Conservation (phyloP, 1,140 invertebrate genomes). For the Limonius californicus region DNA sequence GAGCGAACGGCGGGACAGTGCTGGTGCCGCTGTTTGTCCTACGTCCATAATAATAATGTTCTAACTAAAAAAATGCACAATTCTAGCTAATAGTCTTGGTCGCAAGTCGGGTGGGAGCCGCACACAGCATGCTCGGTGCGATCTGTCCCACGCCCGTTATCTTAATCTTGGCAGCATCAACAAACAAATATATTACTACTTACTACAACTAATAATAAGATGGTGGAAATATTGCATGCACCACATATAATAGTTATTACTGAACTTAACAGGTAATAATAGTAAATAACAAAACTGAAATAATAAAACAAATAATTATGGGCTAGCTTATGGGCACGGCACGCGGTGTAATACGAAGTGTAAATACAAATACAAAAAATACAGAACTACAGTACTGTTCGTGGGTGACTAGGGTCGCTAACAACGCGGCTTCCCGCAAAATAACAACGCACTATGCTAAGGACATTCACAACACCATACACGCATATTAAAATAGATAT, state of each 20-base stretch:
- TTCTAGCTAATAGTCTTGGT: conserved; percentile 15
- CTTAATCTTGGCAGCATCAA: conserved; percentile 50
- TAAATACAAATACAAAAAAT: conserved; percentile 22
- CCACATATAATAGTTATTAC: conserved; percentile 26
- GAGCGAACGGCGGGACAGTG: not conserved
- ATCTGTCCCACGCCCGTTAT: conserved; percentile 34
- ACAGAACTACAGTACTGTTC: conserved; percentile 27
- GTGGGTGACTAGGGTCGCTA: conserved; percentile 47
- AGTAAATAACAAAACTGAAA: conserved; percentile 23
- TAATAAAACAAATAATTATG: conserved; percentile 14
- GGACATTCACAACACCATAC: conserved; percentile 48
- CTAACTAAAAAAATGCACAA: conserved; percentile 12
- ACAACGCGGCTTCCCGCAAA: conserved; percentile 47
- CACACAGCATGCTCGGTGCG: not conserved
- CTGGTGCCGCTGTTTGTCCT: not conserved
- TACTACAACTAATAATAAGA: conserved; percentile 45
- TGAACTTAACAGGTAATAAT: conserved; percentile 18
- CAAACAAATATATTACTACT: conserved; percentile 33
- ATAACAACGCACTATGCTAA: conserved; percentile 46
- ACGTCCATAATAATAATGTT: conserved; percentile 5
- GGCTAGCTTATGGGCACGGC: conserved; percentile 38
- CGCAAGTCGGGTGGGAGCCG: not conserved
- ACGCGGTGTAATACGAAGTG: conserved; percentile 32
- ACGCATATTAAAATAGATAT: conserved; percentile 48
- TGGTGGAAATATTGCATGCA: conserved; percentile 45